phyloP scores from a whole-genome alignment of 1,140 invertebrate species.

The Calephelis nemesis region DNA sequence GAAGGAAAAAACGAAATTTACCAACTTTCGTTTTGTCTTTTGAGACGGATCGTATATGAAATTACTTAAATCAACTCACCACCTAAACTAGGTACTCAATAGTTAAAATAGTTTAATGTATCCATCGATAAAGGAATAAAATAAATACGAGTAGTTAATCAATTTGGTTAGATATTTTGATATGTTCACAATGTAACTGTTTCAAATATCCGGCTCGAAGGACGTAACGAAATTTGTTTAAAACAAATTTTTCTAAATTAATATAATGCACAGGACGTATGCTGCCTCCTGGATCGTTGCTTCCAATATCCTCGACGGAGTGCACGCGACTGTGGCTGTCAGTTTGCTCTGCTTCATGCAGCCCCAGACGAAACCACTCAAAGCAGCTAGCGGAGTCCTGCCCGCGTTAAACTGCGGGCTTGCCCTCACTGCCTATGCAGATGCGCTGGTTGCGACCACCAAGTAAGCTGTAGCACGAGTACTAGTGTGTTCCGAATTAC shows the following conservation, averaged over 20 bases:
- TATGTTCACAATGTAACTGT: too few relatives aligned
- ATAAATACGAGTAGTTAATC: too few relatives aligned
- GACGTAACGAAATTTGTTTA: too few relatives aligned
- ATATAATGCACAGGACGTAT: slow-evolving; percentile 82
- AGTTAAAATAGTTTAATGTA: too few relatives aligned
- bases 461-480: slow-evolving; percentile 73
- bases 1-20: too few relatives aligned
- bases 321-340: slow-evolving; percentile 90
- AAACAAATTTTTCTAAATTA: slow-evolving; percentile 37
- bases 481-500: slow-evolving; percentile 47
- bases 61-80: too few relatives aligned
- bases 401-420: slow-evolving; percentile 65
- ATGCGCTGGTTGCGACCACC: slow-evolving; percentile 67
- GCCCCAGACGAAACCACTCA: slow-evolving; percentile 82
- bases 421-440: slow-evolving; percentile 67
- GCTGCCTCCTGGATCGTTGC: slow-evolving; percentile 90
- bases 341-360: slow-evolving; percentile 91
- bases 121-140: too few relatives aligned
- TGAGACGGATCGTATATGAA: too few relatives aligned
- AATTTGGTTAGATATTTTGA: too few relatives aligned
- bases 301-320: slow-evolving; percentile 90
- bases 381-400: slow-evolving; percentile 73
- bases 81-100: too few relatives aligned
- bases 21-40: too few relatives aligned
- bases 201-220: too few relatives aligned